These are phyloP conservation scores for Sabatieria punctata DNA, from an alignment of 2,888 invertebrate genomes.

Conservation along the genomic window DNA sequence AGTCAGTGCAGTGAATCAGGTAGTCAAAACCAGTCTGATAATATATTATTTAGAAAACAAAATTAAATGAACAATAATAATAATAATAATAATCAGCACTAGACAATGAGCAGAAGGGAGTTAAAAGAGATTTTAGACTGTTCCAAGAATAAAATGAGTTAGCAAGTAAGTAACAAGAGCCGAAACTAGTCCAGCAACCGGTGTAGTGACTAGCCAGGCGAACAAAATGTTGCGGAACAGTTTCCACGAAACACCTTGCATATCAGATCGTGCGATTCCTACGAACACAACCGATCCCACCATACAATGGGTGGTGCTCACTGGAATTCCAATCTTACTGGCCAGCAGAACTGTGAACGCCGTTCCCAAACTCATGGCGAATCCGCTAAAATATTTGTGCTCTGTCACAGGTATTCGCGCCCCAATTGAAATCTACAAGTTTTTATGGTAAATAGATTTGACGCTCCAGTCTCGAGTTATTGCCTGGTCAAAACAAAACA, in stretches of 20 bases:
- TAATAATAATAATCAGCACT: no score
- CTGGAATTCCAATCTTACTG: constrained; percentile 17
- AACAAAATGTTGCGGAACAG: constrained; percentile 8
- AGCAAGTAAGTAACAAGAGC: constrained; percentile 8
- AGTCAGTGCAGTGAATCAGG: no score
- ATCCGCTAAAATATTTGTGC: constrained; percentile 12
- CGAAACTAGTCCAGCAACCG: constrained; percentile 7
- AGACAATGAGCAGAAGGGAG: no score
- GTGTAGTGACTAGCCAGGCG: constrained; percentile 12
- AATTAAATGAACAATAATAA: no score
- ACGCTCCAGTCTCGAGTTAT: no score
- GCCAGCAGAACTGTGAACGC: constrained; percentile 21
- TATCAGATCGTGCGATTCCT: constrained; percentile 18
- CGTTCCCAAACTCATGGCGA: constrained; percentile 21
- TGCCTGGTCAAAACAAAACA: no score
- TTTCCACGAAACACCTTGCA: constrained; percentile 16
- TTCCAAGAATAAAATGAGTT: no score
- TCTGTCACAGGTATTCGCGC: background rate
- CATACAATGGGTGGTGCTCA: constrained; percentile 21
- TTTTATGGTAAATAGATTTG: no score
- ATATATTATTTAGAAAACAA: no score
- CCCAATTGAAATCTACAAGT: no score
- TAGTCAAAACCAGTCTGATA: no score
- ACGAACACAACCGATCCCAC: constrained; percentile 21
- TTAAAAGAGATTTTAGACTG: no score